phyloP scores from a whole-genome alignment of 2,797 vertebrate species.

The Periparus ater region DNA sequence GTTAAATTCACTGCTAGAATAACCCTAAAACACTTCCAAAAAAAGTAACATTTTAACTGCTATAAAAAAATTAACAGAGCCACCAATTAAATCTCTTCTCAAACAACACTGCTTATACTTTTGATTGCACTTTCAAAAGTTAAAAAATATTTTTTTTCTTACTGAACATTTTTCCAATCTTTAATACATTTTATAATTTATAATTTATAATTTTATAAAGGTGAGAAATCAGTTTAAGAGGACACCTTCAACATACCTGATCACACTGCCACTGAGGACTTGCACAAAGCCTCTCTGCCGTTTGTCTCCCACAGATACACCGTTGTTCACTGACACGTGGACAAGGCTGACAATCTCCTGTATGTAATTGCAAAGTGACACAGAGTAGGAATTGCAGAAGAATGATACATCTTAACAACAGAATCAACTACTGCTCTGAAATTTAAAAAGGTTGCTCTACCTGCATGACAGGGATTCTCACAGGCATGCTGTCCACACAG shows the following conservation, averaged over 20 bases:
- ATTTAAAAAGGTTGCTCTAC: conserved; percentile 65
- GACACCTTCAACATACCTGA: conserved; percentile 72
- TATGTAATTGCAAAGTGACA: background rate
- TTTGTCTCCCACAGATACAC: conserved; percentile 86
- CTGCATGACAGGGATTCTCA: conserved; percentile 85
- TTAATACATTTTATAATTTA: no score
- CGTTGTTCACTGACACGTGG: conserved; percentile 88
- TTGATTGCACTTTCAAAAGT: background rate
- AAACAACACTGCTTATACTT: background rate
- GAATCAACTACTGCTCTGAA: background rate
- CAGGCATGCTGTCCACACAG: conserved; percentile 89
- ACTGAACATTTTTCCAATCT: background rate
- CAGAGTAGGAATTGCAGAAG: background rate
- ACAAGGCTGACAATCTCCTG: conserved; percentile 86
- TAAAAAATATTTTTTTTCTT: background rate
- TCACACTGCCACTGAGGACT: conserved; percentile 89
- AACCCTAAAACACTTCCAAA: background rate
- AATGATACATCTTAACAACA: background rate
- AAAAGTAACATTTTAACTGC: background rate
- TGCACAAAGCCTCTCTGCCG: conserved; percentile 85
- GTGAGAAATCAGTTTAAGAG: background rate
- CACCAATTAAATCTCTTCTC: background rate
- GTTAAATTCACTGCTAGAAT: background rate
- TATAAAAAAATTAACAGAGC: background rate
- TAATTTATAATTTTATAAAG: background rate